These are phyloP conservation scores for Calliscelio sp. DNA, from an alignment of 2,888 invertebrate genomes.

Conservation along the genomic window DNA sequence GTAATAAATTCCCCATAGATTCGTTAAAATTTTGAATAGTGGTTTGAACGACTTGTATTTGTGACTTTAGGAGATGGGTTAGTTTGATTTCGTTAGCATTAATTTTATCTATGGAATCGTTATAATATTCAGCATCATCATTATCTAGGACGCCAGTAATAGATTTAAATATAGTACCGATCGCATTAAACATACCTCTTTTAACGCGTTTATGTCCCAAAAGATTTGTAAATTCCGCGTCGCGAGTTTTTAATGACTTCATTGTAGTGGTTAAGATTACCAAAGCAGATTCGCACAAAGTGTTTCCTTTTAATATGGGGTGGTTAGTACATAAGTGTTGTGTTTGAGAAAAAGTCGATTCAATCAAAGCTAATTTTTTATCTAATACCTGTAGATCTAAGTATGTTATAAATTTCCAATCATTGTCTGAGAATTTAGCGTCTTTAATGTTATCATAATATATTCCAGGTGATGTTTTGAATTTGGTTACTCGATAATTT, in stretches of 20 bases:
- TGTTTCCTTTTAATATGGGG: neutral
- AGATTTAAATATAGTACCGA: slow-evolving; percentile 75
- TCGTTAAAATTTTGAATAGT: slow-evolving; percentile 77
- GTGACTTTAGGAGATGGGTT: slow-evolving; percentile 55
- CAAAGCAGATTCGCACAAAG: neutral
- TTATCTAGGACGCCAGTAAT: slow-evolving; percentile 78
- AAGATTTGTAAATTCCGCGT: no score
- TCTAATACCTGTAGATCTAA: slow-evolving; percentile 18
- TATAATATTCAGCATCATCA: slow-evolving; percentile 76
- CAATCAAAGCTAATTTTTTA: slow-evolving; percentile 6
- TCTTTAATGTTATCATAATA: neutral
- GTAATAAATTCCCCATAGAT: slow-evolving; percentile 29
- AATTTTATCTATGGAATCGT: slow-evolving; percentile 73
- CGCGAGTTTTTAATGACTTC: slow-evolving; percentile 2
- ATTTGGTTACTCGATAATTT: neutral
- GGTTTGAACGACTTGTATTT: slow-evolving; percentile 55
- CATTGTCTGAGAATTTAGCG: slow-evolving; percentile 12
- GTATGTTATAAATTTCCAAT: slow-evolving; percentile 33
- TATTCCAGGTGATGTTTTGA: neutral
- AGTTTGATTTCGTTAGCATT: slow-evolving; percentile 67
- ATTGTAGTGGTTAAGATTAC: slow-evolving; percentile 9
- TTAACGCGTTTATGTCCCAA: no score
- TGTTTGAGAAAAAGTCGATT: neutral
- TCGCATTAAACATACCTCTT: slow-evolving; percentile 67
- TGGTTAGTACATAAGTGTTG: neutral